These are phyloP conservation scores for Bombus superbus DNA, from an alignment of 1,140 invertebrate genomes.

Conservation along the genomic window DNA sequence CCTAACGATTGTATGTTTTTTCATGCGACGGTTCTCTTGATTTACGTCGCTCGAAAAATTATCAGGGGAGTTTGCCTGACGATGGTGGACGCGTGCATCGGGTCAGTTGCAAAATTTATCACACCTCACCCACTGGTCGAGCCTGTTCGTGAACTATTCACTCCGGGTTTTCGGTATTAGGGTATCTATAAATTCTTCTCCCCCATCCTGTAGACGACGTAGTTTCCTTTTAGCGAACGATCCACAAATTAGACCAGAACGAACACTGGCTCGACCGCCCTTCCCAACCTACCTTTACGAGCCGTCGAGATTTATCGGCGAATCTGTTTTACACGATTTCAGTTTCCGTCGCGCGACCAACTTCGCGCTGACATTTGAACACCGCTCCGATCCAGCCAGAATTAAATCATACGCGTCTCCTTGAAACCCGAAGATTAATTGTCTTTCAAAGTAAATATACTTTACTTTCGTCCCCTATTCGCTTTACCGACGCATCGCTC, in stretches of 20 bases:
- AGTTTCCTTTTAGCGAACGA: slow-evolving; percentile 61
- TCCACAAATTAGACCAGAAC: slow-evolving; percentile 65
- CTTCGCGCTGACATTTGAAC: slow-evolving; percentile 60
- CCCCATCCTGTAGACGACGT: slow-evolving; percentile 51
- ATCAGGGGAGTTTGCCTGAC: slow-evolving; percentile 51
- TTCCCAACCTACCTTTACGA: neutral
- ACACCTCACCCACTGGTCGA: neutral
- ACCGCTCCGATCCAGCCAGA: slow-evolving; percentile 20
- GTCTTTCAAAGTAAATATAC: slow-evolving; percentile 4
- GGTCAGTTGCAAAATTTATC: slow-evolving; percentile 62
- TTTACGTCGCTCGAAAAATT: slow-evolving; percentile 65
- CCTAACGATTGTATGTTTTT: neutral
- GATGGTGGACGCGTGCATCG: slow-evolving; percentile 12
- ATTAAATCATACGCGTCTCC: slow-evolving; percentile 48
- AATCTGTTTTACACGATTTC: slow-evolving; percentile 52
- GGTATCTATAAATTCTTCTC: slow-evolving; percentile 69
- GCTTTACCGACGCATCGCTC: neutral
- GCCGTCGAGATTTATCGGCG: slow-evolving; percentile 56
- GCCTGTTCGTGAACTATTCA: slow-evolving; percentile 60
- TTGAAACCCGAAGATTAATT: neutral
- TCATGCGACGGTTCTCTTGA: slow-evolving; percentile 27
- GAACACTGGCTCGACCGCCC: slow-evolving; percentile 16
- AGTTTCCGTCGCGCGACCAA: slow-evolving; percentile 34
- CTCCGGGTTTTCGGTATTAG: slow-evolving; percentile 69
- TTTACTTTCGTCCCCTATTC: neutral